Evolutionary conservation across 2,113 vertebrate genomes (phyloP), one percentile per base, ranked within the genome.

Genomic region (Ancistrus triradiatus): DNA sequence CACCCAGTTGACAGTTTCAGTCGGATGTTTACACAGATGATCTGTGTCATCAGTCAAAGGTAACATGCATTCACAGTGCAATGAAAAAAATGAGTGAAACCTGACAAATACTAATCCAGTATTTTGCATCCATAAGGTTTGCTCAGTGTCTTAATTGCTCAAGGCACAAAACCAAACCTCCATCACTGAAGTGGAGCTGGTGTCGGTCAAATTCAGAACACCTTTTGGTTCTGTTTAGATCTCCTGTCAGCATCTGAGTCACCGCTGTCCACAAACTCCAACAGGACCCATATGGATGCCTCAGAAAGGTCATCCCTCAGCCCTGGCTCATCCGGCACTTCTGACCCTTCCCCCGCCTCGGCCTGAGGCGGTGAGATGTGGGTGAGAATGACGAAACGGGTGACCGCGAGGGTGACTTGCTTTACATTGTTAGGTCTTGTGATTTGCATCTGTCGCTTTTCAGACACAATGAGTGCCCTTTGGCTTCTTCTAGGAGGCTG

Each of bases 371-470:
- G n/a, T 72, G 21, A 40, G 31, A 44, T 63, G 68, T 25, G 43
- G 60, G 71, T 66, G 53, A 56, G 75, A 72, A 72, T 33, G 57
- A 72, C 53, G 18, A 63, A 57, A 35, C 56, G 73, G 59, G 59
- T 75, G 65, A 81, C 75, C 58, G 59, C 28, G 66, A 74, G 74
- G 37, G 69, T 78, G 75, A 79, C 75, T 69, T 51, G 31, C 35
- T 50, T 35, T 73, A 78, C 50, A 79, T 76, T 72, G 72, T 76
- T 68, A 70, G 43, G 71, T 63, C 52, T 57, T 17, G 24, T 64
- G 64, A 67, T 83, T 80, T 76, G 72, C 70, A 75, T 83, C 73
- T 53, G 44, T 69, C 78, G 25, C 31, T 58, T 52, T 75, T 24
- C 14, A 81, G 73, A 77, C 68, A 78, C 75, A 78, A 77, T 77